These are phyloP conservation scores for Halictus quadricinctus DNA, from an alignment of 2,888 invertebrate genomes.

Conservation along the genomic window DNA sequence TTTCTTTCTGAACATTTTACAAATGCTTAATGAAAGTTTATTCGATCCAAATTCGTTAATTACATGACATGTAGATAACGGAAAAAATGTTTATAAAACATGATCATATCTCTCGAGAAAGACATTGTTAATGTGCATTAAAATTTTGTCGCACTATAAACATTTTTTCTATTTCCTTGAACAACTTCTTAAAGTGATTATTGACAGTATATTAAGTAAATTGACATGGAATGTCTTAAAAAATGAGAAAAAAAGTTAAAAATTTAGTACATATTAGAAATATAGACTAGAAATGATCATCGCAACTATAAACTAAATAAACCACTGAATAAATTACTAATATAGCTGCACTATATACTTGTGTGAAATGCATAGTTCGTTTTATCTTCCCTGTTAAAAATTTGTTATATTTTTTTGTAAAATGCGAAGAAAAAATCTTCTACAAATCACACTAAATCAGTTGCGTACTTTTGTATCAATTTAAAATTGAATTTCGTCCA, in stretches of 20 bases:
- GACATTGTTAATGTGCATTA: constrained; percentile 27
- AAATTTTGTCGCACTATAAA: constrained; percentile 31
- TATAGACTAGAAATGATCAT: constrained; percentile 61
- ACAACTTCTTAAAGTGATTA: constrained; percentile 32
- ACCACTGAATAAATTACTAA: constrained; percentile 46
- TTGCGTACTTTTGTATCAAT: constrained; percentile 19
- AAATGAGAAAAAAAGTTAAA: constrained; percentile 45
- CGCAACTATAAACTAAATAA: constrained; percentile 47
- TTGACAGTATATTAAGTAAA: constrained; percentile 39
- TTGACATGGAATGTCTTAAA: constrained; percentile 57
- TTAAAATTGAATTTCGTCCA: constrained; percentile 27
- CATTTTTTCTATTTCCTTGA: constrained; percentile 18
- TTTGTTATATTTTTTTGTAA: constrained; percentile 24
- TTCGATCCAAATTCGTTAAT: constrained; percentile 32
- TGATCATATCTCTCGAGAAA: neutral
- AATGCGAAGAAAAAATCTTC: constrained; percentile 21
- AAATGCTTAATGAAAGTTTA: constrained; percentile 35
- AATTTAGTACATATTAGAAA: constrained; percentile 46
- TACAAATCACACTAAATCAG: constrained; percentile 29
- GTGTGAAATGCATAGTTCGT: constrained; percentile 44
- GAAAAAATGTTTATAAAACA: constrained; percentile 16
- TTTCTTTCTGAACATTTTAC: constrained; percentile 30
- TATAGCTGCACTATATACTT: constrained; percentile 32
- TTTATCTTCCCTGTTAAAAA: constrained; percentile 19
- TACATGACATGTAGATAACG: constrained; percentile 16